Percentiles rank a stretch among this genome's conserved stretches.
Conservation (phyloP, 2,113 vertebrate genomes). For the Tylochromis polylepis region DNA sequence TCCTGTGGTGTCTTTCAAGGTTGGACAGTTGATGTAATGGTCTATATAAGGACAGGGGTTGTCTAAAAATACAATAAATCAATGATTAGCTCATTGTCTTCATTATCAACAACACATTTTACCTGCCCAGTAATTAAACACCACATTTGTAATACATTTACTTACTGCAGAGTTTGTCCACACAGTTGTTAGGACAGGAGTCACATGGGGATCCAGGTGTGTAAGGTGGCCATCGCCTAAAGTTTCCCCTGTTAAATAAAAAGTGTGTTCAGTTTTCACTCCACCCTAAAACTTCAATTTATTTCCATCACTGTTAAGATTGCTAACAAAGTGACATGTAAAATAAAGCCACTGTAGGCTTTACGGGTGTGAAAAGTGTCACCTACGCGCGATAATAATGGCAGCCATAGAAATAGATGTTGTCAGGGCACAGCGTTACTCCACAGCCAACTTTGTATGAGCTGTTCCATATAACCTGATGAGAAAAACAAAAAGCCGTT, state of each 20-base stretch:
- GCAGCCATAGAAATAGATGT: constrained; percentile 61
- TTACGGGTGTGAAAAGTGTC: background rate
- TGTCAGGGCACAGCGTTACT: constrained; percentile 20
- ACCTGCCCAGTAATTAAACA: background rate
- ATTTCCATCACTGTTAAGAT: background rate
- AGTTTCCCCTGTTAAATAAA: constrained; percentile 64
- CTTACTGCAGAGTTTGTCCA: constrained; percentile 71
- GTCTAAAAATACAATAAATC: constrained; percentile 31
- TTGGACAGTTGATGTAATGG: constrained; percentile 44
- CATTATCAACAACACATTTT: background rate
- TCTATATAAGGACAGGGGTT: constrained; percentile 67
- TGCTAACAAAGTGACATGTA: background rate
- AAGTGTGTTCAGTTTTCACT: background rate
- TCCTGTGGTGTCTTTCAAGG: background rate
- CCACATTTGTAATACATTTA: background rate
- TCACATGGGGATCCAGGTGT: constrained; percentile 37
- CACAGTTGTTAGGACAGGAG: constrained; percentile 55
- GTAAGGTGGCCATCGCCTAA: constrained; percentile 42
- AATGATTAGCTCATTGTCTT: background rate
- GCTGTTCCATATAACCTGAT: constrained; percentile 68
- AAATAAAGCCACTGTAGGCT: background rate
- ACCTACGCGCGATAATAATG: constrained; percentile 71
- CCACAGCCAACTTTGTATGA: constrained; percentile 69
- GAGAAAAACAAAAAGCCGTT: background rate
- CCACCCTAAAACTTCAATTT: background rate